These are phyloP conservation scores for Palythoa caribaeorum DNA, from an alignment of 92 coral and sea anemone genomes.

Conservation along the genomic window DNA sequence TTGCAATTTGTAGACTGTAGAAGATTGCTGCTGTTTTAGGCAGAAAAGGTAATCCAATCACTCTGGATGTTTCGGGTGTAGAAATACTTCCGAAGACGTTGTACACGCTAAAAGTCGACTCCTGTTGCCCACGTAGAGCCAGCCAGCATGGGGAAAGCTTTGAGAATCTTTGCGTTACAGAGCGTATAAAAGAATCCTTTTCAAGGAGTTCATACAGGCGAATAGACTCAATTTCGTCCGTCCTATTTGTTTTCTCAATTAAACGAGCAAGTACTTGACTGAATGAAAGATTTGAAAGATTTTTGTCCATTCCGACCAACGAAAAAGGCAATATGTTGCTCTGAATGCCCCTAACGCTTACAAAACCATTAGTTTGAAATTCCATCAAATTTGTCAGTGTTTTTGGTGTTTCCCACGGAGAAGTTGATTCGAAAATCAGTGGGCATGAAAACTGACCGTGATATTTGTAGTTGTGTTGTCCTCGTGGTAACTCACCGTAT, in stretches of 20 bases:
- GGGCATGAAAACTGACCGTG: slow-evolving; percentile 16
- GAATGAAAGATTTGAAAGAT: not conserved
- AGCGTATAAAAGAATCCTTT: slow-evolving; percentile 33
- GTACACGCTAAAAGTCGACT: slow-evolving; percentile 10
- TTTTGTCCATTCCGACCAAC: slow-evolving; percentile 36
- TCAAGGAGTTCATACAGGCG: slow-evolving; percentile 45
- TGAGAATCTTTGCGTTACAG: slow-evolving; percentile 43
- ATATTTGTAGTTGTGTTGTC: slow-evolving; percentile 18
- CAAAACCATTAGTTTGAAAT: slow-evolving; percentile 50
- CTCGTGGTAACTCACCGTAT: slow-evolving; percentile 43
- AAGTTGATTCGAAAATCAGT: slow-evolving; percentile 39
- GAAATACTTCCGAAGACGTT: slow-evolving; percentile 10
- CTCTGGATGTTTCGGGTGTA: not conserved
- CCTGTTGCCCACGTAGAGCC: not conserved
- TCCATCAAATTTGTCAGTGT: too few relatives aligned
- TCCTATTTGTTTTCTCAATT: slow-evolving; percentile 1
- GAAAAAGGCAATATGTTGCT: slow-evolving; percentile 47
- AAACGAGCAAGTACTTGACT: slow-evolving; percentile 3
- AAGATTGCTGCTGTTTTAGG: slow-evolving; percentile 15
- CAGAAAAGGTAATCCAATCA: slow-evolving; percentile 33
- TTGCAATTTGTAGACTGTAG: slow-evolving; percentile 35
- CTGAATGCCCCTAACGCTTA: not conserved
- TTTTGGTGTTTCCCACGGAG: slow-evolving; percentile 34
- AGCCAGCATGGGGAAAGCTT: slow-evolving; percentile 56
- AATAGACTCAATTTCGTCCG: not conserved